Evolutionary conservation across 2,113 vertebrate species (phyloP).

Genomic region (Chionomys nivalis): DNA sequence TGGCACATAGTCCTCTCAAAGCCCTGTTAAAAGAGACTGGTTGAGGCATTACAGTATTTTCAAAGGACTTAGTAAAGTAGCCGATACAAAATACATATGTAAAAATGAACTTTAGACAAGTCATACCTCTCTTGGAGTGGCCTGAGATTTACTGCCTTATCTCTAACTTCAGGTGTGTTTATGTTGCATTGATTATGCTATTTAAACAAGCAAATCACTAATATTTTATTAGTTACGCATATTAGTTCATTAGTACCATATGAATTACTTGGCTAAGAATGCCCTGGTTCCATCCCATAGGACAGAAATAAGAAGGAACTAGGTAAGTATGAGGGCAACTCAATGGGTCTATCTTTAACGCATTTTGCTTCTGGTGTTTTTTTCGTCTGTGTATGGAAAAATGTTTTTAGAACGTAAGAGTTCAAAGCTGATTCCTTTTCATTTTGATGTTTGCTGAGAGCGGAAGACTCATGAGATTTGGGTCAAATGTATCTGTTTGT

Average conservation of each 20-base stretch:
- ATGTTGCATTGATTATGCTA: background rate
- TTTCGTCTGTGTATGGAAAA: background rate
- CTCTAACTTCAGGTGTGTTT: background rate
- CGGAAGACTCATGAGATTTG: background rate
- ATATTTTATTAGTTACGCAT: background rate
- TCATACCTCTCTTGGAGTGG: background rate
- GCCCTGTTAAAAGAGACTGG: background rate
- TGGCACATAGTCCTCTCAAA: background rate
- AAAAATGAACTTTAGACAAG: slow-evolving; percentile 6
- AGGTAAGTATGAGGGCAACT: background rate
- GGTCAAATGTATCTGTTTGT: background rate
- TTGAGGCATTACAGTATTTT: background rate
- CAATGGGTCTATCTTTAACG: background rate
- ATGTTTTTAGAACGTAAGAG: slow-evolving; percentile 1
- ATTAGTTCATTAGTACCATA: background rate
- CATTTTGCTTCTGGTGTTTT: background rate
- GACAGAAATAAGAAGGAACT: background rate
- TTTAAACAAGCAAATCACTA: background rate
- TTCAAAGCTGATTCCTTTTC: background rate
- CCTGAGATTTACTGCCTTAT: background rate
- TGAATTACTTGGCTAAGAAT: background rate
- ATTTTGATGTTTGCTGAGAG: background rate
- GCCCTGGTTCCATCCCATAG: background rate
- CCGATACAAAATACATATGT: background rate
- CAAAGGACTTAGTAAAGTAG: background rate